Percentiles rank a stretch among this genome's conserved stretches.
Conservation (phyloP, 2,113 vertebrate genomes). For the Chrysemys picta region DNA sequence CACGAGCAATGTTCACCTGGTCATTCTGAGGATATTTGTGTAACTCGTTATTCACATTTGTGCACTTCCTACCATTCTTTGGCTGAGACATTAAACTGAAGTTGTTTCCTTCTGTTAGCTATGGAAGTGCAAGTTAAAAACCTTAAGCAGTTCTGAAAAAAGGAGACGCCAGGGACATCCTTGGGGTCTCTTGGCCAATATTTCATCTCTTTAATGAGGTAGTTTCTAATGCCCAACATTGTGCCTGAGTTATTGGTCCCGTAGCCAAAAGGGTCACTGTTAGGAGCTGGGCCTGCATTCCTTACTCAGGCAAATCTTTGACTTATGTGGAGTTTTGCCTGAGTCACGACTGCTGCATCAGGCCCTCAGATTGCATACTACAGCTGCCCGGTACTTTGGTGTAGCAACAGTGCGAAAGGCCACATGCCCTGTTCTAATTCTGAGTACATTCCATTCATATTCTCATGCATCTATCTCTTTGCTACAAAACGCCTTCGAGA, state of each 20-base stretch:
- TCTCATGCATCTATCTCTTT: background rate
- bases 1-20: background rate
- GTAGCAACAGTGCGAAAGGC: constrained; percentile 3
- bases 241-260: background rate
- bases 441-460: background rate
- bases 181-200: background rate
- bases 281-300: background rate
- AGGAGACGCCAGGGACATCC: background rate
- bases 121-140: background rate
- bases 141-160: background rate
- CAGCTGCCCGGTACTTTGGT: accelerated
- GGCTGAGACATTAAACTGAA: background rate
- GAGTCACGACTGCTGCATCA: background rate
- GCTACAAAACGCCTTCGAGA: background rate
- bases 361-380: background rate
- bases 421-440: background rate
- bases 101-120: background rate
- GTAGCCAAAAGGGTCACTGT: background rate
- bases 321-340: background rate
- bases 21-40: background rate
- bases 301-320: background rate
- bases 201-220: background rate
- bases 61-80: background rate
- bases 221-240: background rate
- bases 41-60: background rate